Base-by-base conservation (phyloP, 2,888 invertebrate species). In the Drosophila nigritarsus region DNA sequence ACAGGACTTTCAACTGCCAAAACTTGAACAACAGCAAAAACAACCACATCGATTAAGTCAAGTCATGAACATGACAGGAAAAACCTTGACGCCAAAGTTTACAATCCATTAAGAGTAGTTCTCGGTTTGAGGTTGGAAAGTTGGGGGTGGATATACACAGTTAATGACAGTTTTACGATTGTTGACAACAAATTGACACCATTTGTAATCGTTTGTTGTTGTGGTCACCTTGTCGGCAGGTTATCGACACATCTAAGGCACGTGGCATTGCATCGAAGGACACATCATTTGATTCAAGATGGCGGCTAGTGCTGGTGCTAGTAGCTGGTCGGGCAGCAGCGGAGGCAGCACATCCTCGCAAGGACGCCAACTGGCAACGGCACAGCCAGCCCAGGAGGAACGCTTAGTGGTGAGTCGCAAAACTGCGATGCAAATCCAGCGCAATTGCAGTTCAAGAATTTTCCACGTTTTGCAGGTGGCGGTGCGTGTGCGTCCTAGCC, bases 401-500 rank as follows among this genome's bases (percentile, higher is more conserved):
- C 90, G 93, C 29, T 82, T 93, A 50, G 91, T 93, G 91, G 93
- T 93, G 64, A 84, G 90, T 73, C 0, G 3, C 0, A 8, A 24
- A 11, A 53, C 30, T 7, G 13, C 2, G 3, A 2, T 40, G 8
- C n/a, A 0, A 18, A 20, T 7, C 8, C 42, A 11, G 27, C n/a
- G 2, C 0, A 9, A 27, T 49, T 29, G 11, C 9, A 7, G 6
- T 29, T 30, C 18, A 58, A 36, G 40, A 58, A 13, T 51, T 11
- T 1, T 13, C 4, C 0, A 0, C 6, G 15, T 8, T 24, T 62
- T 58, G 0, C 38, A 93, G 97, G 98, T 99, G 73, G 97, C 97
- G 55, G 97, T 99, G 64, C 95, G 99, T 86, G 97, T 99, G 75
- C 95, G 98, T 69, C 99, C 99, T 9, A 94, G 97, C 76, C 95